Base-by-base conservation (phyloP, 92 coral and sea anemone species). In the Parazoanthus swiftii region DNA sequence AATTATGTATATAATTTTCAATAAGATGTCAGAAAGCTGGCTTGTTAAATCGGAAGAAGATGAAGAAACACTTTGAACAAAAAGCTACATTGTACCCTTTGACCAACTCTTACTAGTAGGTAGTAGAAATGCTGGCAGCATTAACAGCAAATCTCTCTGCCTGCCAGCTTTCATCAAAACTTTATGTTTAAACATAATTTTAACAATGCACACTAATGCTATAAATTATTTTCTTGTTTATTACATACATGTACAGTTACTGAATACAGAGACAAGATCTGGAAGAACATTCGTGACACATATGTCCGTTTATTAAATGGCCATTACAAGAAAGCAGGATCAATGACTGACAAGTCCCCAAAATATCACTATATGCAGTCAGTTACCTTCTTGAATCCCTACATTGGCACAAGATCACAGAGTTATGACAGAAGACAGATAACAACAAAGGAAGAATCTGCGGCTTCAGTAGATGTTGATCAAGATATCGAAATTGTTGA, bases 191-290 rank as follows among this genome's bases (percentile, higher is more conserved):
- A 42, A 26, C 20, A 9, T 42, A 36, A 72, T 26, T 36, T 38
- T 39, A 14, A 58, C 1, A 38, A 7, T 33, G 38, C 10, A 33
- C n/a, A 36, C 67, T 14, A 80, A 29, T 58, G 26, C 26, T 48
- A n/a, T 77, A 29, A 29, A 29, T 29, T 29, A 36, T 2, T 43
- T 36, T 14, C 25, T 18, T 37, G 33, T 77, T 77, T 81, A 29
- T 36, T 44, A 35, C 38, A 85, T 44, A 35, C 38, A 85, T 20
- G 48, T 23, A 77, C 92, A 92, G 94, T 85, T 46, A 48, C 83
- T 67, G 94, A 90, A 39, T 92, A 92, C 90, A 92, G 88, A 86
- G 94, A 92, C 85, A 92, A 89, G 79, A 83, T 92, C 3, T 92
- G 94, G 94, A 92, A 92, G 78, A 92, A 90, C 81, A 63, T 92